phyloP scores from a whole-genome alignment of 2,888 invertebrate species.

The Tetragonisca angustula region DNA sequence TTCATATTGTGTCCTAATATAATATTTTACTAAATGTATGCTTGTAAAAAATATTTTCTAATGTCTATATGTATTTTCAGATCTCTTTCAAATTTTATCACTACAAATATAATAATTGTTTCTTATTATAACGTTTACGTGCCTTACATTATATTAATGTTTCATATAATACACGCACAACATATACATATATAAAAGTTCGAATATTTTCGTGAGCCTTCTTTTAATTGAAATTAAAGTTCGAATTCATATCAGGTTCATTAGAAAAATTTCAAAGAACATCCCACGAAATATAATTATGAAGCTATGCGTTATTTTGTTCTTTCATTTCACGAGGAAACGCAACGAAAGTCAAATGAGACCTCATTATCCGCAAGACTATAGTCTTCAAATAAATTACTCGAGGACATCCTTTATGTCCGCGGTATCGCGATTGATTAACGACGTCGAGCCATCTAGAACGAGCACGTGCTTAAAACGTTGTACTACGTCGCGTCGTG shows the following conservation, averaged over 20 bases:
- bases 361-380: slow-evolving; percentile 26
- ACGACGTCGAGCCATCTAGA: slow-evolving; percentile 51
- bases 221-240: no score
- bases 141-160: no score
- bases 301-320: background rate
- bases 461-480: slow-evolving; percentile 57
- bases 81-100: no score
- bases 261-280: background rate
- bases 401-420: slow-evolving; percentile 33
- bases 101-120: no score
- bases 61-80: no score
- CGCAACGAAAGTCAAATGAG: slow-evolving; percentile 7
- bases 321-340: background rate
- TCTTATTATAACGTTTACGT: no score
- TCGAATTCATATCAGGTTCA: background rate
- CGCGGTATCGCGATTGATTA: slow-evolving; percentile 61
- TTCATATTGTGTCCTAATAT: no score
- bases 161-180: no score
- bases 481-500: slow-evolving; percentile 43
- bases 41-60: no score
- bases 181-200: no score
- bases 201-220: no score
- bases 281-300: background rate
- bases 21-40: no score
- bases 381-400: slow-evolving; percentile 49